Percentiles rank a stretch among this genome's conserved stretches.
These are phyloP conservation scores for Pungitius pungitius DNA, from an alignment of 2,113 vertebrate species.

Conservation along the genomic window DNA sequence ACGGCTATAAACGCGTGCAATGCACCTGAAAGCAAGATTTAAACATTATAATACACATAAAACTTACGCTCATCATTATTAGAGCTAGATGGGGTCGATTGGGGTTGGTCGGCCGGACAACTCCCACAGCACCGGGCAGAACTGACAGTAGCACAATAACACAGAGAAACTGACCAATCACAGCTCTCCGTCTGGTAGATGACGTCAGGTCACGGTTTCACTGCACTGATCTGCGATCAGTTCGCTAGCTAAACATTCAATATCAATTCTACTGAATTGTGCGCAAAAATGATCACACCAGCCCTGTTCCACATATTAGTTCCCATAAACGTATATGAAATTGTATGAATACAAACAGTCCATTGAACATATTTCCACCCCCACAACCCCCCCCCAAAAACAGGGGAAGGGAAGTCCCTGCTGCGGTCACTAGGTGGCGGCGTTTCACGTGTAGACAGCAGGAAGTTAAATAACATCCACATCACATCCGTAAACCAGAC, in stretches of 20 bases:
- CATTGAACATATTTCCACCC: too few relatives aligned
- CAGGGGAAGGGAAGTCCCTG: background rate
- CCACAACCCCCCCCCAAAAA: too few relatives aligned
- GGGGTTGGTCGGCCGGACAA: background rate
- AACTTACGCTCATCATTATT: slow-evolving; percentile 3
- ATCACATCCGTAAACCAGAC: slow-evolving; percentile 65
- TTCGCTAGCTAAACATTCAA: background rate
- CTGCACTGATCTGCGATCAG: slow-evolving; percentile 19
- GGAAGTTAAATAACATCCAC: slow-evolving; percentile 45
- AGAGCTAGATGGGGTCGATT: background rate
- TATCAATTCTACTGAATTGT: background rate
- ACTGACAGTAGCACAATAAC: slow-evolving; percentile 36
- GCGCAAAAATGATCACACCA: background rate
- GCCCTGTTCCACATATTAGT: background rate
- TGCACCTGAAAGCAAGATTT: background rate
- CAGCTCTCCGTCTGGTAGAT: background rate
- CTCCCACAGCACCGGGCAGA: background rate
- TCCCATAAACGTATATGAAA: background rate
- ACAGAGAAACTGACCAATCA: slow-evolving; percentile 53
- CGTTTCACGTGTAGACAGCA: slow-evolving; percentile 6
- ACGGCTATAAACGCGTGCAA: background rate
- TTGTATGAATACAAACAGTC: fast-evolving
- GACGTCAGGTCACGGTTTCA: slow-evolving; percentile 33
- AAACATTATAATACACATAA: background rate
- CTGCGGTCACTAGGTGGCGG: slow-evolving; percentile 33